Base-by-base conservation (phyloP, 2,888 invertebrate species). In the Melipona bicolor region DNA sequence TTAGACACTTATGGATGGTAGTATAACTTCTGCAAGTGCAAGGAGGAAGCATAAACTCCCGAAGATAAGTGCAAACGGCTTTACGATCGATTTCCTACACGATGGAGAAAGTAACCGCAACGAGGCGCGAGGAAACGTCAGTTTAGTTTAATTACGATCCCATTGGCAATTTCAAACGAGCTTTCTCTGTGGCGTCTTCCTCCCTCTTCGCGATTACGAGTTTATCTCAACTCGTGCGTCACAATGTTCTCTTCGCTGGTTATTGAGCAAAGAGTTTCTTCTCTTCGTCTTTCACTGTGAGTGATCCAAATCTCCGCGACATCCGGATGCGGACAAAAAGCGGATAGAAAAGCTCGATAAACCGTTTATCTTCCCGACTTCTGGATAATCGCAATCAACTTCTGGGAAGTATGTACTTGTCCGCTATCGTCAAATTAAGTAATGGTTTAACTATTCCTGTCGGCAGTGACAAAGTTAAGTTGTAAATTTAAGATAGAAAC, bases 71-170 rank as follows among this genome's bases (percentile, higher is more conserved):
- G 70, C 32, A 52, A 50, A 59, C 27, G 68, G 11, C 59, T 77
- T 74, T 78, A 75, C 82, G 84, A 84, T 82, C 78, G 76, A 68
- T 79, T 83, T 84, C 72, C 79, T 69, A 67, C 65, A n/a, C n/a
- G 21, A 49, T 32, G 73, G 75, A 72, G 84, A 84, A 83, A 84
- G 83, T 76, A 59, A 69, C 69, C 49, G 19, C 54, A 5, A 11
- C 43, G 59, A 52, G 56, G 70, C 70, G 59, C 70, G 59, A 65
- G 69, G 73, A 77, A 77, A 76, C 64, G 27, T 68, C 62, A 68
- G 52, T 62, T 69, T 19, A 24, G 54, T 76, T 77, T 69, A 69
- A 83, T 83, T 69, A 69, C 59, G 74, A 75, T 36, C 61, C 50
- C 24, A 13, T 56, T 59, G 56, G 21, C 24, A 43, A 19, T 70